Evolutionary conservation across 1,140 invertebrate genomes (phyloP), one percentile per base, ranked within the genome.

Genomic region (Battus philenor): DNA sequence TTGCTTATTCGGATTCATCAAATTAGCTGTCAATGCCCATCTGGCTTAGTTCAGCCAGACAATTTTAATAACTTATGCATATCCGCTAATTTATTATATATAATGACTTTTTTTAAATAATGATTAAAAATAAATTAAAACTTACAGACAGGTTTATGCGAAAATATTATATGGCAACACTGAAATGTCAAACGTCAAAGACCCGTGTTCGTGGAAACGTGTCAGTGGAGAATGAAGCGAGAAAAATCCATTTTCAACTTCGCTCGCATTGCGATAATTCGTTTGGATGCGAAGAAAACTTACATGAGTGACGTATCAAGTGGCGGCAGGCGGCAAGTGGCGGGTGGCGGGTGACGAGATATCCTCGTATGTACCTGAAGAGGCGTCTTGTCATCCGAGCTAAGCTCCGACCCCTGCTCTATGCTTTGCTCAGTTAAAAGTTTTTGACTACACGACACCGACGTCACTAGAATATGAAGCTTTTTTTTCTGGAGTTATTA

Each of bases 241-340:
- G 22, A 54, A 63, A 50, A 66, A 50, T 59, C 51, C 49, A 62
- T 54, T 61, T 62, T 57, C 29, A 60, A 56, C 52, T 58, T 47
- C 32, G 52, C 47, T 17, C 44, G 31, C 26, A 39, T 32, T 41
- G 47, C 31, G 52, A 55, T 54, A 59, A 58, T 59, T 61, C 55
- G 50, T 59, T 61, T 51, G 50, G 22, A 44, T 20, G 52, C 48
- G 47, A 67, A 62, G 55, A 54, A 67, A 68, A 60, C 58, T 68
- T 63, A 32, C 39, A 59, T 68, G 68, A 74, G 59, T 71, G 70
- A 74, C 69, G 59, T 74, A 72, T 76, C 72, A 55, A 38, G 6
- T 33, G 29, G 27, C 33, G 33, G 47, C 71, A 70, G 66, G 54
- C 67, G 50, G 31, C 11, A n/a, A n/a, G n/a, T n/a, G n/a, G n/a